Conservation (phyloP, 1,140 invertebrate genomes). For the Tigriopus japonicus region DNA sequence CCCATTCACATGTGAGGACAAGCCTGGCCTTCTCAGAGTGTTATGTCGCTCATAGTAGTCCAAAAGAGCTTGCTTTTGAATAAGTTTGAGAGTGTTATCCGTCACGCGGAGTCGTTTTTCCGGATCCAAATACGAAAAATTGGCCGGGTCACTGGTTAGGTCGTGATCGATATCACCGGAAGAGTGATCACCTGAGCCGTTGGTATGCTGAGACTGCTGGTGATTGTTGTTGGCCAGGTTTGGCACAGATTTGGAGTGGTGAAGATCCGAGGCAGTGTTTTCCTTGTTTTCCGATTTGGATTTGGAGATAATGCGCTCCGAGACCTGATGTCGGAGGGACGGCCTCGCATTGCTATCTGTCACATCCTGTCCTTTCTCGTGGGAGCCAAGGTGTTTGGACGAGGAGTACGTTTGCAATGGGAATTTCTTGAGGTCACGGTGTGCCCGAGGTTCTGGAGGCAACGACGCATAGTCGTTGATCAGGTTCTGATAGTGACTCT, state of each 20-base stretch:
- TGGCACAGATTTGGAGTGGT: too few relatives aligned
- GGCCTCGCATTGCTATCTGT: too few relatives aligned
- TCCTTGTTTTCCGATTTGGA: neutral
- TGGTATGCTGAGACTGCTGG: neutral
- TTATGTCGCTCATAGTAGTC: neutral
- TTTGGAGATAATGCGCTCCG: too few relatives aligned
- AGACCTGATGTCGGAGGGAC: too few relatives aligned
- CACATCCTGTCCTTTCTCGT: too few relatives aligned
- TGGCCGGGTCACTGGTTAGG: neutral
- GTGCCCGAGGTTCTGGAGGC: neutral
- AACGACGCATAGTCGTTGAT: neutral
- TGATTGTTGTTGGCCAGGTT: too few relatives aligned
- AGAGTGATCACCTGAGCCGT: too few relatives aligned
- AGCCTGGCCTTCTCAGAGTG: neutral
- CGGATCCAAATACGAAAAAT: slow-evolving; percentile 1
- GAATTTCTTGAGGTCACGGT: neutral
- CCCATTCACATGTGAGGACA: too few relatives aligned
- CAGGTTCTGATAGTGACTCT: too few relatives aligned
- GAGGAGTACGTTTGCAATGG: neutral
- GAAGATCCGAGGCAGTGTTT: neutral
- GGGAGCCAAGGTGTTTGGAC: neutral
- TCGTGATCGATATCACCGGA: neutral
- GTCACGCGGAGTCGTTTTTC: neutral
- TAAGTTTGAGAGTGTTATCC: neutral
- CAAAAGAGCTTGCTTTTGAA: neutral